phyloP scores from a whole-genome alignment of 2,888 invertebrate genomes.

The Eledone cirrhosa region DNA sequence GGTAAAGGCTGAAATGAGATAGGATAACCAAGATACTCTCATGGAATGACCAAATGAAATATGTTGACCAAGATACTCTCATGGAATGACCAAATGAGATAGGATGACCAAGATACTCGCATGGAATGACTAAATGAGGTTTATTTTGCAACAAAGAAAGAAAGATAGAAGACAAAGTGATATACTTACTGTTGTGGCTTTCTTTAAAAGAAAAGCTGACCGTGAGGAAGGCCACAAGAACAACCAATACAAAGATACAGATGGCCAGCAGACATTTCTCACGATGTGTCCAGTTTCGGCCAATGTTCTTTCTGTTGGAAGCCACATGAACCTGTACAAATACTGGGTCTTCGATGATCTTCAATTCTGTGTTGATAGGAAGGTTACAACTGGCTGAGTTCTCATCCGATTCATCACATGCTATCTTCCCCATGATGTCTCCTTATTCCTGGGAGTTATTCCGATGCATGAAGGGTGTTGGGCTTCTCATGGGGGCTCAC shows the following conservation, averaged over 20 bases:
- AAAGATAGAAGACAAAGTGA: neutral
- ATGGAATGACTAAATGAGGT: too few relatives aligned
- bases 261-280: constrained; percentile 47
- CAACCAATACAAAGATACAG: constrained; percentile 46
- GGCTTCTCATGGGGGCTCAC: too few relatives aligned
- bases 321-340: constrained; percentile 7
- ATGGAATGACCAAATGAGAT: too few relatives aligned
- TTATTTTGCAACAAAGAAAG: too few relatives aligned
- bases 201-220: constrained; percentile 42
- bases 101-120: too few relatives aligned
- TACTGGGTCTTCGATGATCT: constrained; percentile 9
- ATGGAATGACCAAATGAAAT: too few relatives aligned
- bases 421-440: neutral
- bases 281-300: constrained; percentile 39
- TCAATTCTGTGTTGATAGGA: neutral
- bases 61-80: too few relatives aligned
- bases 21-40: too few relatives aligned
- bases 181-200: constrained; percentile 4
- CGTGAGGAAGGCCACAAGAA: constrained; percentile 49
- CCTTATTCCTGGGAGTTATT: neutral
- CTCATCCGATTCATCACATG: neutral
- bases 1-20: too few relatives aligned
- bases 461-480: too few relatives aligned
- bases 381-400: constrained; percentile 14
- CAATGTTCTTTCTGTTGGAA: neutral